phyloP scores from a whole-genome alignment of 2,797 vertebrate species.

The Sebastes dallii region DNA sequence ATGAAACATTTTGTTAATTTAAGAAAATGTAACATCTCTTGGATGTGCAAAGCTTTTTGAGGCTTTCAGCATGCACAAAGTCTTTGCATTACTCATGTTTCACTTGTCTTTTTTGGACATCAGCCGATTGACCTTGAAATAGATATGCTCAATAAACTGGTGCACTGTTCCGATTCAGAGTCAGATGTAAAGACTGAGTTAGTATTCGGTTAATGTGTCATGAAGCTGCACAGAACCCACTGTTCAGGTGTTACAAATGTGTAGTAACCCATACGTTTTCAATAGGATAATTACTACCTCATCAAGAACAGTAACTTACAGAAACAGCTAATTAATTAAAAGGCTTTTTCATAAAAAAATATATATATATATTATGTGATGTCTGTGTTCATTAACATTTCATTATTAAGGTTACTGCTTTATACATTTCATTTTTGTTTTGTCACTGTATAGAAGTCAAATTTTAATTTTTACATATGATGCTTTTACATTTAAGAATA shows the following conservation, averaged over 20 bases:
- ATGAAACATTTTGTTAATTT: neutral
- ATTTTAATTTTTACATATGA: neutral
- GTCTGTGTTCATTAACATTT: conserved; percentile 1
- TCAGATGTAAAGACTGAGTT: neutral
- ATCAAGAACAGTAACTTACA: conserved; percentile 1
- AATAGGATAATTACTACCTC: conserved; percentile 40
- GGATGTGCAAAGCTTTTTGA: neutral
- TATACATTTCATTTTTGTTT: neutral
- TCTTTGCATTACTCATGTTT: neutral
- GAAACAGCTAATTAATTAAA: neutral
- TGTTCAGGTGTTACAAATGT: neutral
- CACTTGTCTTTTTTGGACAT: neutral
- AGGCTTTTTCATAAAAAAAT: neutral
- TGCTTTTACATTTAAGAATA: conserved; percentile 3
- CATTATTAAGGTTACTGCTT: neutral
- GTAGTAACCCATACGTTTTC: neutral
- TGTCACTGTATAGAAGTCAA: conserved; percentile 13
- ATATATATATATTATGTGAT: neutral
- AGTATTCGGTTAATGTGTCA: neutral
- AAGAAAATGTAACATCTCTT: neutral
- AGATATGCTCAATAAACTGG: neutral
- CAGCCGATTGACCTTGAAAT: neutral
- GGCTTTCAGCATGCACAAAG: neutral
- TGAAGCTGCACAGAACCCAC: neutral
- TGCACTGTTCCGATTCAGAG: neutral